A percentile compares a stretch with the other conserved stretches of the same genome.
Evolutionary conservation across 2,888 invertebrate genomes (phyloP).

Genomic region (Troides aeacus): DNA sequence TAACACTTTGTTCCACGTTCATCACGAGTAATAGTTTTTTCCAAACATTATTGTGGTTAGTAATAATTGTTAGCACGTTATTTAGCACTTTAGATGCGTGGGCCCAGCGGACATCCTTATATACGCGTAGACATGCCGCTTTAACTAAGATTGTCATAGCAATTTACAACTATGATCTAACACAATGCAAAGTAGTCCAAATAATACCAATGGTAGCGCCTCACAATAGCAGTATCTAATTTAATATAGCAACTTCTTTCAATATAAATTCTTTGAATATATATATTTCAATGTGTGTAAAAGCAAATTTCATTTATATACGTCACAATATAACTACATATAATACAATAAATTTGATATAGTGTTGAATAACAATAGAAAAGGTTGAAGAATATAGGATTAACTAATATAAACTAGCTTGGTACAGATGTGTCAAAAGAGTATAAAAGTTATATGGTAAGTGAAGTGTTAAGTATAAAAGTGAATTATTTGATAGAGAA

Average conservation of each 20-base stretch:
- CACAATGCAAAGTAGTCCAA: constrained; percentile 37
- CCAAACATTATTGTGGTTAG: constrained; percentile 4
- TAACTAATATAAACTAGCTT: too few relatives aligned
- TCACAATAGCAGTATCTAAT: neutral
- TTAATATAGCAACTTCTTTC: neutral
- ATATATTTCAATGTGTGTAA: neutral
- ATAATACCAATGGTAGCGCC: constrained; percentile 2
- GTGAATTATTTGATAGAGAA: too few relatives aligned
- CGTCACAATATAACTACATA: neutral
- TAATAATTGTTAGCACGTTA: constrained; percentile 33
- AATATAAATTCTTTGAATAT: too few relatives aligned
- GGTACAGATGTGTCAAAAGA: too few relatives aligned
- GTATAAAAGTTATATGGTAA: too few relatives aligned
- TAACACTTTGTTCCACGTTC: neutral
- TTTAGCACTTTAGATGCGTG: constrained; percentile 55
- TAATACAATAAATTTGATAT: too few relatives aligned
- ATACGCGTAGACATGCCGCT: constrained; percentile 64
- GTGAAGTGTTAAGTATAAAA: too few relatives aligned
- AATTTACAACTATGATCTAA: constrained; percentile 67
- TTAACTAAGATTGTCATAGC: constrained; percentile 61
- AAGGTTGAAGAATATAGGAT: too few relatives aligned
- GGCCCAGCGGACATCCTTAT: constrained; percentile 73
- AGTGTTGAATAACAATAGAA: too few relatives aligned
- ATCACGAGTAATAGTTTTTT: neutral
- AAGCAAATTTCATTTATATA: neutral